A percentile compares a stretch with the other conserved stretches of the same genome.
These are phyloP conservation scores for Rotaria macrura DNA, from an alignment of 2,888 invertebrate species.

Conservation along the genomic window DNA sequence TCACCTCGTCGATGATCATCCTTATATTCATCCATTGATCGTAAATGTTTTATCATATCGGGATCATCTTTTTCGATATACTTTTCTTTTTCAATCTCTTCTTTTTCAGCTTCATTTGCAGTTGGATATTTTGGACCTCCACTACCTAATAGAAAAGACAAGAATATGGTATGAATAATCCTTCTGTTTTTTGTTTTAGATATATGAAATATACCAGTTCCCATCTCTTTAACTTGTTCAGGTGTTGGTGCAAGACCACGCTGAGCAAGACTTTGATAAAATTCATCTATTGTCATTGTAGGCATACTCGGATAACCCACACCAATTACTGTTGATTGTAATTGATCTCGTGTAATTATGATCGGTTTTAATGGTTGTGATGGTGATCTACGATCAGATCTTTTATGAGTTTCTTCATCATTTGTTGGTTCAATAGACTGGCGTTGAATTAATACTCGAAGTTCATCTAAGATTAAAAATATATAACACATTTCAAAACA, in stretches of 20 bases:
- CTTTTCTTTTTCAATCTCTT: neutral
- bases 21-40: constrained; percentile 1
- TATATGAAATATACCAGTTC: neutral
- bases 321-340: constrained; percentile 84
- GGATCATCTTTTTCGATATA: neutral
- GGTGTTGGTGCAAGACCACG: constrained; percentile 38
- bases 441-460: neutral
- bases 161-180: neutral
- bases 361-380: constrained; percentile 41
- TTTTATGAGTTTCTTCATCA: constrained; percentile 27
- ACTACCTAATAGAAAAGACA: neutral
- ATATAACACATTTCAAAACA: too few species aligned
- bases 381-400: neutral
- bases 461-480: neutral
- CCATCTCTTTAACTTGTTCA: neutral
- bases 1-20: neutral
- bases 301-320: constrained; percentile 86
- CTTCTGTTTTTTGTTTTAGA: neutral
- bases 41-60: neutral
- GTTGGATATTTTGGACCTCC: neutral
- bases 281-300: constrained; percentile 82
- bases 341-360: constrained; percentile 65
- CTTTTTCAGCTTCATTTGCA: neutral
- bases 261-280: constrained; percentile 64
- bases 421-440: constrained; percentile 38